These are phyloP conservation scores for Atherinosoma microstoma DNA, from an alignment of 2,797 vertebrate species.

Conservation along the genomic window DNA sequence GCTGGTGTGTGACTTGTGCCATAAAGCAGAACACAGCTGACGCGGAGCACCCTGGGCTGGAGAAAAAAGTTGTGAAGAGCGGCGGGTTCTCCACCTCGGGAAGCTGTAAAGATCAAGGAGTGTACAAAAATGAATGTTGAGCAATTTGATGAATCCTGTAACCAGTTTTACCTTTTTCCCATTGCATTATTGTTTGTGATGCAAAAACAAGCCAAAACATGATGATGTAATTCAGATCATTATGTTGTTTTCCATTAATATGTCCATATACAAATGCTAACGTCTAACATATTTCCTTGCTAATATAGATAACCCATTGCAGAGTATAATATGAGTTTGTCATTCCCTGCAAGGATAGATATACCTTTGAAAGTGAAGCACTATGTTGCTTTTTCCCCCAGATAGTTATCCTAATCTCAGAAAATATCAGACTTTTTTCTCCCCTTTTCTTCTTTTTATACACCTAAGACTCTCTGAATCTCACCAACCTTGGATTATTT, in stretches of 20 bases:
- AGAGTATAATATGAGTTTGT: neutral
- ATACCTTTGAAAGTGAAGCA: neutral
- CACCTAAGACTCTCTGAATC: neutral
- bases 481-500: neutral
- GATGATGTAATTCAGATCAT: too few species aligned
- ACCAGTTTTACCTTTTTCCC: too few species aligned
- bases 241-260: neutral
- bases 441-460: neutral
- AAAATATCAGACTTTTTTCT: neutral
- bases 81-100: too few species aligned
- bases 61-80: too few species aligned
- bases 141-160: too few species aligned
- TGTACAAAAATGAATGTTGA: too few species aligned
- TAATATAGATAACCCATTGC: neutral
- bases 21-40: too few species aligned
- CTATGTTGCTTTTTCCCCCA: neutral
- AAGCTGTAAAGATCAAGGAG: too few species aligned
- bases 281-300: neutral
- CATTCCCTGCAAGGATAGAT: neutral
- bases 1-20: too few species aligned
- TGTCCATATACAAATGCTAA: neutral
- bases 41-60: too few species aligned
- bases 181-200: too few species aligned
- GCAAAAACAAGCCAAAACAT: too few species aligned
- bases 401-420: neutral